Evolutionary conservation across 2,113 vertebrate genomes (phyloP).

Genomic region (Serinus canaria): DNA sequence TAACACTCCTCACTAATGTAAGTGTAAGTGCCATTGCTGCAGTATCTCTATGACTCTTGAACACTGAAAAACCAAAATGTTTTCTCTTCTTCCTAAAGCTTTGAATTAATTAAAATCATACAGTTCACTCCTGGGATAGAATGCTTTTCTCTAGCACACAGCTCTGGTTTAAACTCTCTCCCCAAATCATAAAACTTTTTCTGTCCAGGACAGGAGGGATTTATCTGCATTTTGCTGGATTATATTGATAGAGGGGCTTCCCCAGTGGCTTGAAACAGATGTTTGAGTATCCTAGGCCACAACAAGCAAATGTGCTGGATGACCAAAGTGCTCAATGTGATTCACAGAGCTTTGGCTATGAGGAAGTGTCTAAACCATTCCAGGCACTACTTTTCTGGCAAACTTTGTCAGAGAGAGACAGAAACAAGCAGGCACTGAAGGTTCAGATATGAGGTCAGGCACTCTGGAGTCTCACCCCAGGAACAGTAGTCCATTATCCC

Average conservation of each 20-base stretch:
- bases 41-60: not conserved
- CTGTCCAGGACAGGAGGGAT: not conserved
- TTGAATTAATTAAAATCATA: not conserved
- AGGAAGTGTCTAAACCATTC: not conserved
- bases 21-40: not conserved
- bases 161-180: not conserved
- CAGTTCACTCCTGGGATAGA: not conserved
- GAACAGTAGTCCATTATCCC: not conserved
- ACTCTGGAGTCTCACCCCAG: not conserved
- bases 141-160: not conserved
- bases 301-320: not conserved
- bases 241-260: not conserved
- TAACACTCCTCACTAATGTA: not conserved
- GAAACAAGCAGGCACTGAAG: not conserved
- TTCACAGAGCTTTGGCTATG: not conserved
- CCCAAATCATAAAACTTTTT: not conserved
- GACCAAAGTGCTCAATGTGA: not conserved
- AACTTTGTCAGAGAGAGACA: not conserved
- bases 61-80: not conserved
- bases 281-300: not conserved
- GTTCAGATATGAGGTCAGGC: fast-evolving
- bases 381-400: not conserved
- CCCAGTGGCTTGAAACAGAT: not conserved
- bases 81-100: not conserved
- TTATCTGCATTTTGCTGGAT: not conserved